Base-by-base conservation (phyloP, 2,113 vertebrate genomes). In the Balaenoptera acutorostrata region DNA sequence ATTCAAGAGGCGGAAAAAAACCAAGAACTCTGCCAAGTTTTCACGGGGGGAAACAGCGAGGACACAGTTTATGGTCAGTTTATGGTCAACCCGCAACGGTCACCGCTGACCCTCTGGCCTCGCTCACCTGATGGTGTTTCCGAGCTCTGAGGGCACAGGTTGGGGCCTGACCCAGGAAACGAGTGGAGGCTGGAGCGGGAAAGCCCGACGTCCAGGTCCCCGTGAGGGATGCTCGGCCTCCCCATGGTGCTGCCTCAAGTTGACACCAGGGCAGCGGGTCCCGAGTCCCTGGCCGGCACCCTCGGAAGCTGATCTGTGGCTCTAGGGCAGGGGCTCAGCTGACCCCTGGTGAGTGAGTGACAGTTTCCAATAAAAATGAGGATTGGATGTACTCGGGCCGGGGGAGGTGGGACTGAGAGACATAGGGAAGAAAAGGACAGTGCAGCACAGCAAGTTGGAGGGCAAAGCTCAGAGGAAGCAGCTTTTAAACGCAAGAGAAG, bases 401-500 rank as follows among this genome's bases (percentile, higher is more conserved):
- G 75, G 57, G 96, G 81, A 91, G 96, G 72, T 21, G 25, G 57
- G 17, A 29, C 21, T 46, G 88, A 88, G 41, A 39, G 46, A 33
- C 1, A 12, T 7, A 39, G 86, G 75, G 63, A 55, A 85, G 44
- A 39, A 33, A 66, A 68, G 27, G 57, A 36, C 29, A 41, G 96
- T 83, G 83, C 29, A 66, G 84, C 0, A 80, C 18, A 88, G 87
- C 87, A 85, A 61, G 25, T 2, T 39, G 39, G 90, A 49, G 95
- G 6, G 91, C 0, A 61, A 95, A 89, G 8, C 91, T 14, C 85
- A 88, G 55, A 92, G 68, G 49, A 90, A 96, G 64, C 29, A 44
- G 52, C 15, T 88, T 78, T 64, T 27, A 74, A 91, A 93, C 1
- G 27, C 64, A 96, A 97, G 59, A 59, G 90, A 31, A 78, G 92